phyloP scores from a whole-genome alignment of 1,140 invertebrate genomes.

The Adelges cooleyi region DNA sequence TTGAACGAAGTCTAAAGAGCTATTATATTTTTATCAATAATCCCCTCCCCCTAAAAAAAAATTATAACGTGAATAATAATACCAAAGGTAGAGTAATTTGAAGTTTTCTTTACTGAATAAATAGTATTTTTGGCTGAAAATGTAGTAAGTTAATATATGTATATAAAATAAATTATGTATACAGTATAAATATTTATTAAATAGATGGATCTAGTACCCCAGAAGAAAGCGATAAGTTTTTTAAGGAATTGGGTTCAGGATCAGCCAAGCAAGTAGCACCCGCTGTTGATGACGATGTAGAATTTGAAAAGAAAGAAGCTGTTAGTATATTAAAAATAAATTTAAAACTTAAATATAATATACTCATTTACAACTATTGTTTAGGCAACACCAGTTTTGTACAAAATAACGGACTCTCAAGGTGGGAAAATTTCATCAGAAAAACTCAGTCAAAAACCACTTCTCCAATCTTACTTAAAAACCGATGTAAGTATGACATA shows the following conservation, averaged over 20 bases:
- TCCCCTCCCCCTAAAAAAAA: no score
- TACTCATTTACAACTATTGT: slow-evolving; percentile 33
- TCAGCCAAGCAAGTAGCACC: slow-evolving; percentile 50
- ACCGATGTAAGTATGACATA: slow-evolving; percentile 46
- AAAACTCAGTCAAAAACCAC: slow-evolving; percentile 52
- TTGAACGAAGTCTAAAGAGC: no score
- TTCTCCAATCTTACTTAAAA: slow-evolving; percentile 58
- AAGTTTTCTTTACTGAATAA: no score
- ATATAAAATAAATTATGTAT: no score
- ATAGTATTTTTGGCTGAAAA: no score
- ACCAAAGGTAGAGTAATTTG: no score
- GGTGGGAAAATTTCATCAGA: slow-evolving; percentile 53
- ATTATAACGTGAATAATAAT: no score
- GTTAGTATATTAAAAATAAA: slow-evolving; percentile 32
- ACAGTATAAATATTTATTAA: neutral
- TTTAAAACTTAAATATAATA: neutral
- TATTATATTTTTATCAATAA: no score
- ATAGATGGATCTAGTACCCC: slow-evolving; percentile 52
- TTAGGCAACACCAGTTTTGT: slow-evolving; percentile 46
- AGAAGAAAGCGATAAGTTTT: slow-evolving; percentile 53
- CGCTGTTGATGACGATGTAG: slow-evolving; percentile 54
- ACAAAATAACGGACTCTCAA: slow-evolving; percentile 55
- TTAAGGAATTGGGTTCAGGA: slow-evolving; percentile 58
- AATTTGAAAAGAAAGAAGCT: slow-evolving; percentile 40
- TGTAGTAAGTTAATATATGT: no score